Base-by-base conservation (phyloP, 2,888 invertebrate species). In the Macaria liturata region DNA sequence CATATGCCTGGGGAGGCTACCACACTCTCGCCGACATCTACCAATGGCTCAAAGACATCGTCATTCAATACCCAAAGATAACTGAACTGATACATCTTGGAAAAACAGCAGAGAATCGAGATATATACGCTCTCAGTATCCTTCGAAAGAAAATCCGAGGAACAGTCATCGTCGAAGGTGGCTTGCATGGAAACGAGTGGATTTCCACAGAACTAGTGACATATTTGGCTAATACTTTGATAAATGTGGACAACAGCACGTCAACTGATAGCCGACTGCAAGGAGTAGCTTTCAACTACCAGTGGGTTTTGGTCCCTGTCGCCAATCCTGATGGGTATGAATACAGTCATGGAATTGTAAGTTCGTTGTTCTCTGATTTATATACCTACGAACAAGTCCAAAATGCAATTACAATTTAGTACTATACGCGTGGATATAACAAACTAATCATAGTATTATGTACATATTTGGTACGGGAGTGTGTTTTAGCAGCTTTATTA, bases 141-240 rank as follows among this genome's bases (percentile, higher is more conserved):
- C 66, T 54, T 9, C 65, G 65, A 9, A 43, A 46, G 1, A 61
- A 61, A 3, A 52, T 66, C 1, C 93, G 83, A 64, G 84, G 77
- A 9, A 92, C 75, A 4, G 87, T 94, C 4, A 90, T 95, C 39
- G 74, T 95, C 3, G 95, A 95, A 75, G 93, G 84, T 39, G 93
- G 93, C 3, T 94, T 95, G 49, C 95, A 96, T 75, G 95, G 95
- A 0, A 92, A 96, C 47, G 97, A 97, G 83, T 97, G 95, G 95
- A 93, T 95, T 9, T 81, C 93, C 0, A 88, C 94, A 0, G 94
- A 95, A 0, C 93, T 94, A 4, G 92, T 93, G 0, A 93, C 93
- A 0, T 95, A 93, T 69, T 81, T 95, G 3, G 67, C 93, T 8
- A 83, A 94, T 63, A 84, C 94, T 63, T 72, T 95, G 4, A 64